These are phyloP conservation scores for Chrysodeixis includens DNA, from an alignment of 2,888 invertebrate genomes.

Conservation along the genomic window DNA sequence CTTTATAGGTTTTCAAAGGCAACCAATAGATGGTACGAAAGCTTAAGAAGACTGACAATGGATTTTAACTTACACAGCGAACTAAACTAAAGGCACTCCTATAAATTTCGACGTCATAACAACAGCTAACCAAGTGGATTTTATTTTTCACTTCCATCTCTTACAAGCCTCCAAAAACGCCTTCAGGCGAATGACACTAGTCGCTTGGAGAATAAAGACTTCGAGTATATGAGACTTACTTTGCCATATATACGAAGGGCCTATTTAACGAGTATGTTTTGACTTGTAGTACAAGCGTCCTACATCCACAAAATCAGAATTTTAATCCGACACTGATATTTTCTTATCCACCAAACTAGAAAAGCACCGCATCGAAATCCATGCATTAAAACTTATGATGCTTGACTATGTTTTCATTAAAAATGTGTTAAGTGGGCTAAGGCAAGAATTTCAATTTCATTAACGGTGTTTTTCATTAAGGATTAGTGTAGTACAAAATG, in stretches of 20 bases:
- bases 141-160: neutral
- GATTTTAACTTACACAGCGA: neutral
- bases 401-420: neutral
- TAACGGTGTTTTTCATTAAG: slow-evolving; percentile 26
- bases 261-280: too few species aligned
- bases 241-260: too few species aligned
- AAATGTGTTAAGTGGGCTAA: slow-evolving; percentile 12
- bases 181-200: too few species aligned
- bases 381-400: neutral
- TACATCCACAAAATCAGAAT: too few species aligned
- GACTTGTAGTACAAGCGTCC: too few species aligned
- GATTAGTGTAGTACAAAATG: slow-evolving; percentile 37
- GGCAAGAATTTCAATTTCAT: slow-evolving; percentile 28
- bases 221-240: too few species aligned
- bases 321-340: too few species aligned
- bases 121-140: neutral
- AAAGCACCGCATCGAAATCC: neutral
- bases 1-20: neutral
- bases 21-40: neutral
- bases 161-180: too few species aligned
- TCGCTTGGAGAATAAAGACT: too few species aligned
- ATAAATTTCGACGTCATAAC: neutral
- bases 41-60: neutral
- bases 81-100: neutral
- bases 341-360: neutral